A percentile compares a stretch with the other conserved stretches of the same genome.
Conservation (phyloP, 2,888 invertebrate species). For the Clusia tigrina region DNA sequence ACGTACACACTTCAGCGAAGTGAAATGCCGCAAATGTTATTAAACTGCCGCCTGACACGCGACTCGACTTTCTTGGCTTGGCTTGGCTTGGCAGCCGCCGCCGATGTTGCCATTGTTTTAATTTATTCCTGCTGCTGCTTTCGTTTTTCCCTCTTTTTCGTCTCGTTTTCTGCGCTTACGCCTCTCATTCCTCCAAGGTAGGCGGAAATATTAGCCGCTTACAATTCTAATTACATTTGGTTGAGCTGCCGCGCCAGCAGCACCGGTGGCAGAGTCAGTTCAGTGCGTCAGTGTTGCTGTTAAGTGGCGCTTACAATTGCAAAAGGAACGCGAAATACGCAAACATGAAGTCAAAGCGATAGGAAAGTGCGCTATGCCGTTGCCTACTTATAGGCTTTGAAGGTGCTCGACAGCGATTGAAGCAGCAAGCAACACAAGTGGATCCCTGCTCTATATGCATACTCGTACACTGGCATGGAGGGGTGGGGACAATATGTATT, state of each 20-base stretch:
- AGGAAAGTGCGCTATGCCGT: background rate
- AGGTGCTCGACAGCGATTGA: too few species aligned
- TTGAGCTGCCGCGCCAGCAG: conserved; percentile 20
- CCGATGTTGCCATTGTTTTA: conserved; percentile 2
- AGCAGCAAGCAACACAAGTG: too few species aligned
- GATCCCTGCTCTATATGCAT: too few species aligned
- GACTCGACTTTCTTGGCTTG: background rate
- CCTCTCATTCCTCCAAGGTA: too few species aligned
- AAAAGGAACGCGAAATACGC: background rate
- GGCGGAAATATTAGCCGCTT: conserved; percentile 58
- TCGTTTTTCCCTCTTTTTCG: too few species aligned
- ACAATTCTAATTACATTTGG: conserved; percentile 59
- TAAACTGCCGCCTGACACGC: conserved; percentile 8
- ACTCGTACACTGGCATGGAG: too few species aligned
- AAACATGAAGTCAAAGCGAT: background rate
- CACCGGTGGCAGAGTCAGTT: background rate
- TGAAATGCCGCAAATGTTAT: background rate
- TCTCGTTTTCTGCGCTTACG: too few species aligned
- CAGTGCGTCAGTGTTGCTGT: conserved; percentile 2
- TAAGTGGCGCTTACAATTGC: background rate
- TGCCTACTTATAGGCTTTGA: background rate
- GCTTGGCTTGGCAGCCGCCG: background rate
- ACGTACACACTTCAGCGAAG: background rate
- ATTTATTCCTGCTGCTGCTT: too few species aligned
- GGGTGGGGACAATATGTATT: too few species aligned